Evolutionary conservation across 2,888 invertebrate genomes (phyloP).

Genomic region (Drosophila limbata): DNA sequence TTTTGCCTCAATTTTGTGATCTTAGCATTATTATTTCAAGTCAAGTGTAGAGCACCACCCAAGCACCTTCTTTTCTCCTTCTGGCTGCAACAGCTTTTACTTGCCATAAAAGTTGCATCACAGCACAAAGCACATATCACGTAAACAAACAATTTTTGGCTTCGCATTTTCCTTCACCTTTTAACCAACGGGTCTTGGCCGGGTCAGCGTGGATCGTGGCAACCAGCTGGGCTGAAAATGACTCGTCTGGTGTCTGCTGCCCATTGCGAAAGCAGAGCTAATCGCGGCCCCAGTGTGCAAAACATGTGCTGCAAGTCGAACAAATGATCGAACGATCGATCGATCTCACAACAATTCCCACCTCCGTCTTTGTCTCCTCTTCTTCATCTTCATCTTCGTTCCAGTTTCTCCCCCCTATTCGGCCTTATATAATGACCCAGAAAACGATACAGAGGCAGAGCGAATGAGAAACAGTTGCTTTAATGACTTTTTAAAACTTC

Average conservation of each 20-base stretch:
- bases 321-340: conserved; percentile 37
- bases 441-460: conserved; percentile 40
- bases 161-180: conserved; percentile 4
- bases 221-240: conserved; percentile 42
- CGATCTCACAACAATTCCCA: conserved; percentile 31
- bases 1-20: too few species aligned
- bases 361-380: conserved; percentile 4
- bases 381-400: background rate
- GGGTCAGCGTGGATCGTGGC: conserved; percentile 33
- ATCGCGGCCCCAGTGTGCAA: conserved; percentile 45
- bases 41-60: background rate
- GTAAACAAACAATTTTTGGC: conserved; percentile 37
- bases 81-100: background rate
- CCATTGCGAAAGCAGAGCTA: conserved; percentile 65
- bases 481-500: conserved; percentile 75
- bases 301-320: conserved; percentile 59
- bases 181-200: background rate
- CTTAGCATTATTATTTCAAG: background rate
- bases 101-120: conserved; percentile 48
- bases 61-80: background rate
- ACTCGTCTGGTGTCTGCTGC: conserved; percentile 10
- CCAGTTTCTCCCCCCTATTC: conserved; percentile 5
- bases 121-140: conserved; percentile 33
- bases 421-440: conserved; percentile 68
- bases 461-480: conserved; percentile 60